Base-by-base conservation (phyloP, 2,797 vertebrate species). In the Artibeus jamaicensis region DNA sequence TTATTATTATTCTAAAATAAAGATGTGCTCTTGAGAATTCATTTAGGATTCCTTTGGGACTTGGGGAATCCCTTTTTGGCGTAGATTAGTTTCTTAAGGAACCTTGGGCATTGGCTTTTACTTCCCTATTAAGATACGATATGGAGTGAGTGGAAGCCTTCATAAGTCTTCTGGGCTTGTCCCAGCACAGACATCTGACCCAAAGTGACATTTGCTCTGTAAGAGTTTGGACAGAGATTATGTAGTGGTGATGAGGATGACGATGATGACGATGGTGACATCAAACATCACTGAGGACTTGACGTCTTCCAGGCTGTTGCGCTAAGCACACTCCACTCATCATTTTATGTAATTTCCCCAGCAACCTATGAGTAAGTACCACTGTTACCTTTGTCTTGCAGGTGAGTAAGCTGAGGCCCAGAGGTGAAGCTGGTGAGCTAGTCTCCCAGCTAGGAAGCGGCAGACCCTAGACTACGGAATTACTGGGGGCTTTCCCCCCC, bases 1-100 rank as follows among this genome's bases (percentile, higher is more conserved):
- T 39, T 79, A 46, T 78, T 77, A 22, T 44, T 70, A 21, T 76
- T 91, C 88, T 84, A 57, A 92, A 85, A 46, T 57, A 50, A 68
- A 95, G 55, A 71, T 34, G 24, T 53, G 55, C 77, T 70, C 42
- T 78, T 74, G 22, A 73, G 57, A 48, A 76, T 94, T 77, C 81
- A 48, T 57, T 70, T 86, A 57, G 68, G n/a, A 26, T 59, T n/a
- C 50, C 37, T 82, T 74, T 10, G 50, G 77, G 70, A 83, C 21
- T 59, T 32, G 48, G 70, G 76, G 86, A 89, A 50, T 86, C 70
- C 46, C 34, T 88, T 91, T 90, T 86, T 22, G 34, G 9, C 21
- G 6, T 34, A 34, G 65, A 12, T 73, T 26, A 46, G 26, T 89
- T 89, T 92, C 39, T 92, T 15, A 46, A 94, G 50, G 74, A 88